phyloP scores from a whole-genome alignment of 2,888 invertebrate species.

The Parnassius smintheus region DNA sequence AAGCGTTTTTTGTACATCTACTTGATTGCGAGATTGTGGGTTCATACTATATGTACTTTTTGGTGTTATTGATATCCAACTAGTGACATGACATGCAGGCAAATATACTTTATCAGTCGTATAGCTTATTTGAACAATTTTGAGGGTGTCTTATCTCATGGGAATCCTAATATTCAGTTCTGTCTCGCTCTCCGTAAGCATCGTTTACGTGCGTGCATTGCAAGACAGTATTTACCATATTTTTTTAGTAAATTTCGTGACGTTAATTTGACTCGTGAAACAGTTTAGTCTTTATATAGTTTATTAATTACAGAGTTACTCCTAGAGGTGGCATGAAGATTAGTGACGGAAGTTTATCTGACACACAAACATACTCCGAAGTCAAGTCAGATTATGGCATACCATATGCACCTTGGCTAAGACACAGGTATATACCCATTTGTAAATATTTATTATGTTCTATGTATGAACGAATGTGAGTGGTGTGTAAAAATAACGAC shows the following conservation, averaged over 20 bases:
- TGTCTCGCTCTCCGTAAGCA: slow-evolving; percentile 1
- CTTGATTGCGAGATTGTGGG: too few species aligned
- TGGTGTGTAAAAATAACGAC: slow-evolving; percentile 35
- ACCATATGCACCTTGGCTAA: slow-evolving; percentile 92
- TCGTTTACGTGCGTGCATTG: not conserved
- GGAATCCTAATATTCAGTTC: slow-evolving; percentile 30
- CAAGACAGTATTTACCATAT: too few species aligned
- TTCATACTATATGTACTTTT: too few species aligned
- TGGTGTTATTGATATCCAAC: not conserved
- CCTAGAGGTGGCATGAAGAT: slow-evolving; percentile 80
- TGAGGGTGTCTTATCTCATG: slow-evolving; percentile 24
- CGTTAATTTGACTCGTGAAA: too few species aligned
- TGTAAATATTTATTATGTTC: slow-evolving; percentile 12
- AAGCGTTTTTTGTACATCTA: too few species aligned
- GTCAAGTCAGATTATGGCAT: slow-evolving; percentile 90
- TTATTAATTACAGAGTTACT: slow-evolving; percentile 58
- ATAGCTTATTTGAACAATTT: slow-evolving; percentile 25
- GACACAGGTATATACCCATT: slow-evolving; percentile 84
- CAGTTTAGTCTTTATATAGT: not conserved
- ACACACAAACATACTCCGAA: slow-evolving; percentile 88
- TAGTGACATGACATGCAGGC: slow-evolving; percentile 25
- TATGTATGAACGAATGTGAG: slow-evolving; percentile 35
- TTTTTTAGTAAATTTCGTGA: too few species aligned
- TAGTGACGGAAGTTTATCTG: slow-evolving; percentile 91
- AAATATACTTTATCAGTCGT: slow-evolving; percentile 34